These are phyloP conservation scores for Autographa pulchrina DNA, from an alignment of 2,888 invertebrate species.

Conservation along the genomic window DNA sequence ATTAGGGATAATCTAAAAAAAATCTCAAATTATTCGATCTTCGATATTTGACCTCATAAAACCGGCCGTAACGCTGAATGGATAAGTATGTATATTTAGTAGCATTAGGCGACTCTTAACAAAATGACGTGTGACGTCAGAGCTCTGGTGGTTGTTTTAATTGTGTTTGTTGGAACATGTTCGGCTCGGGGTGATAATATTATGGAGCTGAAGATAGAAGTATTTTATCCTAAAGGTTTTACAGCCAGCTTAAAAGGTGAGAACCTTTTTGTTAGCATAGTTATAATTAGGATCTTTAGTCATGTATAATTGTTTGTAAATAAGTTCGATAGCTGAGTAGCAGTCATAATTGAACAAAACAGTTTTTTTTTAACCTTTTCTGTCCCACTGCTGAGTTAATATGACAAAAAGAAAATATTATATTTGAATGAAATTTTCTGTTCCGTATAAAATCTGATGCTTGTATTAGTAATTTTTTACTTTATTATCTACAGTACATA, in stretches of 20 bases:
- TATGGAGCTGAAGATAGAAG: neutral
- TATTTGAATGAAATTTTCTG: too few species aligned
- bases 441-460: too few species aligned
- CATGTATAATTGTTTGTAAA: too few species aligned
- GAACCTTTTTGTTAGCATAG: neutral
- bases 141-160: neutral
- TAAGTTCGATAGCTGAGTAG: too few species aligned
- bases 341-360: neutral
- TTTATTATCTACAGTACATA: too few species aligned
- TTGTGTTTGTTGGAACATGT: neutral
- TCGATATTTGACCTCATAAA: neutral
- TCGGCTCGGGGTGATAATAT: neutral
- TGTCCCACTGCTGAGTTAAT: too few species aligned
- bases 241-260: neutral
- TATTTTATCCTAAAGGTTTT: neutral
- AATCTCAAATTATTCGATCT: conserved; percentile 17
- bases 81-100: neutral
- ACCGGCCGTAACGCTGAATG: neutral
- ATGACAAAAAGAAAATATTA: too few species aligned
- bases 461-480: too few species aligned
- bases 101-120: neutral
- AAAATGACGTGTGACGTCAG: conserved; percentile 1
- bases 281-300: too few species aligned
- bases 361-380: too few species aligned
- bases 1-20: too few species aligned